Evolutionary conservation across 2,888 invertebrate genomes (phyloP).

Genomic region (Caenorhabditis uteleia): DNA sequence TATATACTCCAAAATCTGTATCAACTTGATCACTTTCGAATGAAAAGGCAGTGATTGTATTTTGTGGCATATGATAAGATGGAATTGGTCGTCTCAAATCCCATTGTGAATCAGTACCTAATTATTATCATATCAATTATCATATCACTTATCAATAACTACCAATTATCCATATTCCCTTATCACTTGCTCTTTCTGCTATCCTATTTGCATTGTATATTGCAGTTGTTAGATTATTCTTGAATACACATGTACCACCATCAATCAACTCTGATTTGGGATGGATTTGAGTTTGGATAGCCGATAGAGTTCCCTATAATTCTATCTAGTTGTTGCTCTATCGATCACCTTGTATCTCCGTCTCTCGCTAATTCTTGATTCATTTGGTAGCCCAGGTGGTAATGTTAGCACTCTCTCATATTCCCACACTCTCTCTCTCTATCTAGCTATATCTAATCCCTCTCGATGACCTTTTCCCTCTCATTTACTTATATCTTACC

Average conservation of each 20-base stretch:
- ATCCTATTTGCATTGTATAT: conserved; percentile 16
- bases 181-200: conserved; percentile 1
- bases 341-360: no score
- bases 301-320: no score
- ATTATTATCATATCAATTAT: background rate
- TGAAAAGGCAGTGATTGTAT: background rate
- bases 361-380: no score
- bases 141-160: background rate
- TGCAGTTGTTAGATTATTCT: conserved; percentile 6
- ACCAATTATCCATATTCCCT: conserved; percentile 42
- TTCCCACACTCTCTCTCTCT: no score
- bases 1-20: background rate
- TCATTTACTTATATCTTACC: conserved; percentile 66
- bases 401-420: no score
- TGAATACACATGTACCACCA: conserved; percentile 9
- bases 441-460: background rate
- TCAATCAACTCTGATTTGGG: background rate
- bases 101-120: conserved; percentile 14
- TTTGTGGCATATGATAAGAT: background rate
- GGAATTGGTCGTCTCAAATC: conserved; percentile 2
- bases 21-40: background rate
- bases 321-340: no score
- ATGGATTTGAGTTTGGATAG: no score
- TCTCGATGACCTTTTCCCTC: no score
- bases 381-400: no score